phyloP scores from a whole-genome alignment of 2,888 invertebrate genomes.

The Acanthosepion esculentum region DNA sequence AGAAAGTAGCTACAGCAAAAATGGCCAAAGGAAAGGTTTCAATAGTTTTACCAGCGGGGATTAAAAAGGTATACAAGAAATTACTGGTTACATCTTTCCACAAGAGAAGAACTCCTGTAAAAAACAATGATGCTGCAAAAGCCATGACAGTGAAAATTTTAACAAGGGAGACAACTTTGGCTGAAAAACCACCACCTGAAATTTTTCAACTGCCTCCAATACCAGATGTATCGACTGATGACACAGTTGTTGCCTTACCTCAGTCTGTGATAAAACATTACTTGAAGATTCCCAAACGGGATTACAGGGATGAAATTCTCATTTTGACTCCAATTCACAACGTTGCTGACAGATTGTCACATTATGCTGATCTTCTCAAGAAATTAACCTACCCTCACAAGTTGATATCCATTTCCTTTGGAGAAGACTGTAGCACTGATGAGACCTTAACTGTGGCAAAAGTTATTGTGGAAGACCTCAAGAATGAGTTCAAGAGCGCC shows the following conservation, averaged over 20 bases:
- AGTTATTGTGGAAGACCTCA: conserved; percentile 56
- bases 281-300: conserved; percentile 53
- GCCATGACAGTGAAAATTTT: neutral
- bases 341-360: conserved; percentile 58
- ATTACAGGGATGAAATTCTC: conserved; percentile 58
- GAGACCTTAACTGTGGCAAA: conserved; percentile 61
- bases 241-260: conserved; percentile 57
- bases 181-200: neutral
- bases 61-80: neutral
- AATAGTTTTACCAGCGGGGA: neutral
- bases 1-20: neutral
- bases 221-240: conserved; percentile 59
- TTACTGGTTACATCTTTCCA: neutral
- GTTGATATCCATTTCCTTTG: conserved; percentile 67
- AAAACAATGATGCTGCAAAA: neutral
- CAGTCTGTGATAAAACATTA: conserved; percentile 54
- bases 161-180: neutral
- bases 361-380: conserved; percentile 61
- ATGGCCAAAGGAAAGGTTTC: neutral
- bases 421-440: conserved; percentile 71
- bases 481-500: conserved; percentile 60
- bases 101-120: neutral
- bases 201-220: conserved; percentile 56
- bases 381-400: conserved; percentile 67
- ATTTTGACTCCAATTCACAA: conserved; percentile 70